Conservation (phyloP, 2,797 vertebrate genomes). For the Fistularia tabacaria region DNA sequence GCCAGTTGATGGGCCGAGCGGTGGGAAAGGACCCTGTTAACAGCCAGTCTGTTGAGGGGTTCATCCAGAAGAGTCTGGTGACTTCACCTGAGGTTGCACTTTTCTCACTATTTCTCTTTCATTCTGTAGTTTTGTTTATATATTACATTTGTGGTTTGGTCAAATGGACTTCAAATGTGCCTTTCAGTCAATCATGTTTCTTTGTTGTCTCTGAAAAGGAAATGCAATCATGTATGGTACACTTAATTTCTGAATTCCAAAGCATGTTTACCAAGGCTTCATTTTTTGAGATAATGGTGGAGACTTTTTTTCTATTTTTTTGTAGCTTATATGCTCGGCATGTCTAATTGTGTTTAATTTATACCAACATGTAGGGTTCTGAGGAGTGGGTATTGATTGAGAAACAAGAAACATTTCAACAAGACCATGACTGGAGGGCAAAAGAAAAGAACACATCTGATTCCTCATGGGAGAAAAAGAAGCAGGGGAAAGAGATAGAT, state of each 20-base stretch:
- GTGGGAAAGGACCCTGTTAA: slow-evolving; percentile 83
- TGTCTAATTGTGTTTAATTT: slow-evolving; percentile 94
- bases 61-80: slow-evolving; percentile 93
- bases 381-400: slow-evolving; percentile 99
- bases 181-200: slow-evolving; percentile 8
- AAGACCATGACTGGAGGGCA: slow-evolving; percentile 72
- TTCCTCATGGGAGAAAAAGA: slow-evolving; percentile 64
- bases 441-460: slow-evolving; percentile 70
- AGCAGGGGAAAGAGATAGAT: slow-evolving; percentile 60
- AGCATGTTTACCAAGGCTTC: slow-evolving; percentile 10
- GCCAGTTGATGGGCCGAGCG: slow-evolving; percentile 82
- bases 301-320: no score
- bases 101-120: slow-evolving; percentile 47
- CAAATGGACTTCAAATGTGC: slow-evolving; percentile 1
- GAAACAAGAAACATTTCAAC: slow-evolving; percentile 83
- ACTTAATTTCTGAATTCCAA: slow-evolving; percentile 5
- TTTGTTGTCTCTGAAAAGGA: neutral
- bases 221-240: slow-evolving; percentile 7
- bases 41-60: slow-evolving; percentile 87
- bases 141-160: slow-evolving; percentile 18
- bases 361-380: slow-evolving; percentile 96
- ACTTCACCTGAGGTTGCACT: slow-evolving; percentile 93
- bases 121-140: slow-evolving; percentile 7
- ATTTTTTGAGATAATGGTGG: slow-evolving; percentile 16
- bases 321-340: slow-evolving; percentile 36